Base-by-base conservation (phyloP, 1,140 invertebrate genomes). In the Liolophura sinensis region DNA sequence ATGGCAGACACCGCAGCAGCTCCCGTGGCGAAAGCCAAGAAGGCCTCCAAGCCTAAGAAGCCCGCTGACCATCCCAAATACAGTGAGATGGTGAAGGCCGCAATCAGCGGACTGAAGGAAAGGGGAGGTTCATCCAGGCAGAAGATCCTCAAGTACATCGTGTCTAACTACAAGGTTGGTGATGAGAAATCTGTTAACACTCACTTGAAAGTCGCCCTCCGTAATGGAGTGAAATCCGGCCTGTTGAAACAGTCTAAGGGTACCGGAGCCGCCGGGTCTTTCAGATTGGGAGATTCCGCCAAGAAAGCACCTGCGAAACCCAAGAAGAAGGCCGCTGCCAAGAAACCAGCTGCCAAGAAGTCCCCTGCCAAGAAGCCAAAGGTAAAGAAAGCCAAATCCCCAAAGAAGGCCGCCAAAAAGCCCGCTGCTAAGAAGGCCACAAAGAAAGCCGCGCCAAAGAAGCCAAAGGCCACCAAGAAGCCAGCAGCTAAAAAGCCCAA, bases 61-160 rank as follows among this genome's bases (percentile, higher is more conserved):
- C 58, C 58, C 15, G 60, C 65, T 25, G 60, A 59, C 40, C 59
- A 63, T 46, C 64, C 64, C 3, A 64, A 50, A n/a, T 62, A 61
- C 22, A 47, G 22, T 14, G 58, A 62, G 20, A 66, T 66, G 64
- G 60, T 66, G 49, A 47, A 46, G 12, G 64, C 64, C 18, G 64
- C 64, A 1, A 16, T 66, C 22, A 66, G 64, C 31, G 60, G 60
- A 5, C 27, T 64, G 31, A 66, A 64, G 47, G 71, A 73, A 67
- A 27, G 64, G 20, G 14, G 20, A 27, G 75, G 74, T 60, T 78
- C 79, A 16, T 72, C 68, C 27, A 65, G 75, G 27, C 70, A 73
- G 40, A 78, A 75, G 22, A 76, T 80, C 51, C 58, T 76, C 7
- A 82, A 82, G 52, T 82, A 80, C 66, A 78, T 80, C 60, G 15